Evolutionary conservation across 2,113 vertebrate genomes (phyloP), one percentile per base, ranked within the genome.

Genomic region (Pomatorhinus ruficollis): DNA sequence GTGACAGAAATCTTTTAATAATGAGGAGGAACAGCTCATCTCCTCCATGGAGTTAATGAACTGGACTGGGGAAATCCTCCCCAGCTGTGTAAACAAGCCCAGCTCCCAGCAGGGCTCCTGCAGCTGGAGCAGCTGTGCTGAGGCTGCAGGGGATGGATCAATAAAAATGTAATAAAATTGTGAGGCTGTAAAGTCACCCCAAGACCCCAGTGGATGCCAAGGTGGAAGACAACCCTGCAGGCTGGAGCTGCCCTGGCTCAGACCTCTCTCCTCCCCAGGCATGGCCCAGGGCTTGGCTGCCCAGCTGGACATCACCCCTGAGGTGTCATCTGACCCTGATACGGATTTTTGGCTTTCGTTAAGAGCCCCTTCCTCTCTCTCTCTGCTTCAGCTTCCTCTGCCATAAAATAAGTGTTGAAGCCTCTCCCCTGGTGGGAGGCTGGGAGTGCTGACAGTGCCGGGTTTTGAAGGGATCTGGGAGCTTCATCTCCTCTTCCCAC

Each of bases 111-210:
- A 2, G 94, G 89, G 81, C 72, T 92, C 61, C 49, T 37, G 78
- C 95, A 97, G 89, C 95, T 94, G 87, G 30, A 92, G 79, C 96
- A 95, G 93, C 90, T 97, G 96, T 88, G 85, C 93, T 64, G 82
- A 56, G 85, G 45, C 93, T 94, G 95, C 95, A 92, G 95, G 95
- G 92, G 63, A 93, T 40, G 82, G 90, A 92, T 90, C 88, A 81
- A 83, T 86, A 22, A 23, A 56, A 64, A 86, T 15, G 52, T 5
- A 70, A 83, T 83, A 28, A 83, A 84, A 60, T 2, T 6, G 33
- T 12, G 52, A 64, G 76, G 85, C 59, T 78, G 24, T 24, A 45
- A 57, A 91, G 52, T 60, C 71, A 59, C 47, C 84, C 66, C 45
- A 22, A 71, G 90, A 40, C 39, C 82, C 52, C 24, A 10, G 0